Evolutionary conservation across 1,140 invertebrate genomes (phyloP), one percentile per base, ranked within the genome.

Genomic region (Halictus rubicundus): DNA sequence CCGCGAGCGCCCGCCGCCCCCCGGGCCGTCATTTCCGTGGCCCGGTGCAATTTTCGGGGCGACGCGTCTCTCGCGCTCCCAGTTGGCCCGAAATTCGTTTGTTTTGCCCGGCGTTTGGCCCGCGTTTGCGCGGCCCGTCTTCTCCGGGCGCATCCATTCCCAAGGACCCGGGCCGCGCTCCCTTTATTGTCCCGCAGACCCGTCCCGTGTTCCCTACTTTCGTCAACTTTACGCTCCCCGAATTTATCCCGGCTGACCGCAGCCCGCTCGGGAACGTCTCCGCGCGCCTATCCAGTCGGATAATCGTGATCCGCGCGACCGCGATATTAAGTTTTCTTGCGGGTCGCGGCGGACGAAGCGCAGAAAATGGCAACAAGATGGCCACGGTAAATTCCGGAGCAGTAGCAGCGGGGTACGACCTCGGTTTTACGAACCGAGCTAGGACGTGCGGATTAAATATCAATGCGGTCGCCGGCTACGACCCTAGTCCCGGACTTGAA

Each of bases 11-110:
- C 23, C 37, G 27, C 57, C 61, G 49, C 19, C 60, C 8, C 3
- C 19, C 32, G 76, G 25, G 25, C 52, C 64, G 83, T 85, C 64
- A 85, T 85, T 85, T 85, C 83, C 83, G 82, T 37, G 76, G 52
- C 57, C 60, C 32, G 4, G 19, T 19, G 76, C 68, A 78, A 78
- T 78, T 78, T 78, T 46, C n/a, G n/a, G 60, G 70, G 23, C 19
- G 14, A 1, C 57, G 27, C 37, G 57, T 37, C 42, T 3, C 42
- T 9, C 42, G 16, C 27, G 42, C 23, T 27, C 42, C 42, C 16
- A 25, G 12, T 10, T 25, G 1, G 21, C 12, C 12, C 39, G 12
- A 49, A 39, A 42, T 46, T 72, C 70, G 76, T 72, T 78, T 78
- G 60, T 64, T 71, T 78, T 37, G 23, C 60, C 14, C 3, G 27